These are phyloP conservation scores for Microchirus variegatus DNA, from an alignment of 2,797 vertebrate species.

Conservation along the genomic window DNA sequence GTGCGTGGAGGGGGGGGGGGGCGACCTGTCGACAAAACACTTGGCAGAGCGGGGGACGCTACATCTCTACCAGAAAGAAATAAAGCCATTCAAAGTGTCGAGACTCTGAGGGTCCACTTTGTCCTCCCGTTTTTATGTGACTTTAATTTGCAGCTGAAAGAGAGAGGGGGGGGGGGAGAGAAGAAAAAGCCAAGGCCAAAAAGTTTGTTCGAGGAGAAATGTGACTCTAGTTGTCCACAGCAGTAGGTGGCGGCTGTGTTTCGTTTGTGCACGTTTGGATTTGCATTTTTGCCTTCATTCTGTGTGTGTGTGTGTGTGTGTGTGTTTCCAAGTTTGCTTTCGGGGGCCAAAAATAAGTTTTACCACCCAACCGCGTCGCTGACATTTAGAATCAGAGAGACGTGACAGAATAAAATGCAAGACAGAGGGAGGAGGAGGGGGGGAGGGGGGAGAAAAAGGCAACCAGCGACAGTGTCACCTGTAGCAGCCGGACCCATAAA, in stretches of 20 bases:
- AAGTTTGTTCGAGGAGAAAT: conserved; percentile 33
- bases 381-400: conserved; percentile 46
- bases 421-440: background rate
- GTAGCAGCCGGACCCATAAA: conserved; percentile 19
- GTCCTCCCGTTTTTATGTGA: conserved; percentile 58
- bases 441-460: background rate
- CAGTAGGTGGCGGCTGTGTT: conserved; percentile 27
- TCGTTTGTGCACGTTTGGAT: conserved; percentile 18
- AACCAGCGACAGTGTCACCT: background rate
- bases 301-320: background rate
- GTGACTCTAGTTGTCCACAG: conserved; percentile 1
- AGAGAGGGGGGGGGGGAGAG: too few species aligned
- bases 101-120: conserved; percentile 52
- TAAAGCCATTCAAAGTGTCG: conserved; percentile 57
- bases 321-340: background rate
- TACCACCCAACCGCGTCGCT: conserved; percentile 33
- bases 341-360: conserved; percentile 35
- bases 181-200: conserved; percentile 8
- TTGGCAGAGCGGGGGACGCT: conserved; percentile 54
- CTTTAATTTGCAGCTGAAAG: conserved; percentile 58
- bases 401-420: conserved; percentile 1
- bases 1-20: conserved; percentile 25
- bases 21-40: conserved; percentile 44
- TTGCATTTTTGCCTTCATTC: conserved; percentile 11
- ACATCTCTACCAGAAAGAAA: conserved; percentile 54